Conservation (phyloP, 92 coral and sea anemone genomes). For the Porites rus region DNA sequence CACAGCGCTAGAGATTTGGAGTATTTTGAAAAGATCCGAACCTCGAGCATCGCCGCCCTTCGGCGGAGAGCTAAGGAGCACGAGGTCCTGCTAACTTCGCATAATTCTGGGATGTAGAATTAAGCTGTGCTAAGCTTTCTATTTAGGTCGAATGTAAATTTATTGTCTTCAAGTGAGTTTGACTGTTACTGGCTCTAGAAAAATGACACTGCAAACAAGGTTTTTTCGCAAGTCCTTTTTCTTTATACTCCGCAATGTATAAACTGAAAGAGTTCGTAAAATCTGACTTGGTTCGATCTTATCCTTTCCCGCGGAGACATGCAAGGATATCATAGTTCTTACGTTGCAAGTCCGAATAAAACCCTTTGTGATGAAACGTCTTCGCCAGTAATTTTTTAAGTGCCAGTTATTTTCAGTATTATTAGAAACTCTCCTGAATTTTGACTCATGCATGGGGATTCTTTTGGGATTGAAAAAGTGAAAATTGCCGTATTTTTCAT, state of each 20-base stretch:
- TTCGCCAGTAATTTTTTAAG: too few relatives aligned
- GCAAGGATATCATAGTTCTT: too few relatives aligned
- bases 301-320: too few relatives aligned
- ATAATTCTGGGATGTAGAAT: constrained; percentile 34
- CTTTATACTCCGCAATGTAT: too few relatives aligned
- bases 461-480: not conserved
- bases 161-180: not conserved
- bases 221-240: not conserved
- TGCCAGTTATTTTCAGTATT: too few relatives aligned
- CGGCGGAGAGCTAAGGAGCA: constrained; percentile 88
- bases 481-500: not conserved
- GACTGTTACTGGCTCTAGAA: not conserved
- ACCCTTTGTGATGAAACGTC: too few relatives aligned
- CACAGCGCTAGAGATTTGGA: constrained; percentile 50
- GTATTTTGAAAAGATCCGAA: constrained; percentile 75
- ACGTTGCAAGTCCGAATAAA: too few relatives aligned
- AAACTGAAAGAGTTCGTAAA: not conserved
- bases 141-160: not conserved
- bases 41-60: constrained; percentile 85
- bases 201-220: not conserved
- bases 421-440: too few relatives aligned
- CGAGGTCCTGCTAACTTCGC: constrained; percentile 65
- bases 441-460: too few relatives aligned
- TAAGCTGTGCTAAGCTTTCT: not conserved
- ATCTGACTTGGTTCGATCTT: not conserved